Evolutionary conservation across 2,797 vertebrate genomes (phyloP).

Genomic region (Mormyrus proboscirostris): DNA sequence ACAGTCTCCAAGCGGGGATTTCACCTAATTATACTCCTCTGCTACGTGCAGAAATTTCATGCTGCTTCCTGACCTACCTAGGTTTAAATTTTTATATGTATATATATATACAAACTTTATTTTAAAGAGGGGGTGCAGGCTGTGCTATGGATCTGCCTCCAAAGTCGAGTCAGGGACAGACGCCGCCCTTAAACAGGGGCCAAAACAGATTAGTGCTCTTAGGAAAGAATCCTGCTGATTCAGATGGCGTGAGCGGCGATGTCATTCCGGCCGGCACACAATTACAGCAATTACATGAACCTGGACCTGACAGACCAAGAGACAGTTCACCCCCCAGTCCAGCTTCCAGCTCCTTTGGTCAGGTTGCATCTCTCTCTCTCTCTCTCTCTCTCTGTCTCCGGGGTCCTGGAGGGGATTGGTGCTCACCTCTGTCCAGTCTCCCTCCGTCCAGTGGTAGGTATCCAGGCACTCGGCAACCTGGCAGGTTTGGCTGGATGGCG

Average conservation of each 20-base stretch:
- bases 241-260: background rate
- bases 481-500: conserved; percentile 67
- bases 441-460: conserved; percentile 72
- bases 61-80: conserved; percentile 57
- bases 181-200: background rate
- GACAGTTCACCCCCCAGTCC: background rate
- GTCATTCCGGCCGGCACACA: background rate
- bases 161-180: background rate
- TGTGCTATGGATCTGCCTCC: background rate
- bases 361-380: background rate
- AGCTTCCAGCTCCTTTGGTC: background rate
- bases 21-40: conserved; percentile 48
- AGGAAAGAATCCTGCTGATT: background rate
- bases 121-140: background rate
- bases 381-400: background rate
- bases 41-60: conserved; percentile 41
- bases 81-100: conserved; percentile 40
- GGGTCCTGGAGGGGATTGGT: background rate
- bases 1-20: conserved; percentile 34
- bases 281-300: background rate
- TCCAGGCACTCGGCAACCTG: conserved; percentile 60
- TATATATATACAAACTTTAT: conserved; percentile 15
- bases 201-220: background rate
- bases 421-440: conserved; percentile 79
- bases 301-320: background rate